Percentiles rank a stretch among this genome's conserved stretches.
Conservation (phyloP, 2,888 invertebrate species). For the Chalcosyrphus nemorum region DNA sequence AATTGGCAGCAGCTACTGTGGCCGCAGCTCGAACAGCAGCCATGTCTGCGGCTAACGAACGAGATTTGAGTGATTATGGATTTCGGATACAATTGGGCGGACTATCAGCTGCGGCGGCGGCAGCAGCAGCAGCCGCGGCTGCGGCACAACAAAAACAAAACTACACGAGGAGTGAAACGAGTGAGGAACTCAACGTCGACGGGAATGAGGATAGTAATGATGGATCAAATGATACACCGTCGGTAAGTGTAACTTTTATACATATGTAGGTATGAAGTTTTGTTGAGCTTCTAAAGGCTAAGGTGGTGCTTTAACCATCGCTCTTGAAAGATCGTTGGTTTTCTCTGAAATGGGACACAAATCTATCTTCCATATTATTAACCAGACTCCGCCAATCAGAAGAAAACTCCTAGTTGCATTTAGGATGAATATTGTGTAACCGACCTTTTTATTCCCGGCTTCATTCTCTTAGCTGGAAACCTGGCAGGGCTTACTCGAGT, state of each 20-base stretch:
- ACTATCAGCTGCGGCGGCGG: slow-evolving; percentile 80
- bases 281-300: too few relatives aligned
- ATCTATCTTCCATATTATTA: too few relatives aligned
- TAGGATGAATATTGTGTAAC: too few relatives aligned
- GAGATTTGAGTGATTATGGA: slow-evolving; percentile 81
- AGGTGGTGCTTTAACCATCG: too few relatives aligned
- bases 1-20: slow-evolving; percentile 80
- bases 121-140: slow-evolving; percentile 80
- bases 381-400: too few relatives aligned
- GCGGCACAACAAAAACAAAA: slow-evolving; percentile 74
- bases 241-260: slow-evolving; percentile 81
- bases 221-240: slow-evolving; percentile 81
- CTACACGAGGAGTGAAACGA: slow-evolving; percentile 82
- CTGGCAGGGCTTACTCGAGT: too few relatives aligned
- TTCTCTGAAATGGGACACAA: too few relatives aligned
- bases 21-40: slow-evolving; percentile 76
- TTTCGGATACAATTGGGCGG: slow-evolving; percentile 82
- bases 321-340: too few relatives aligned
- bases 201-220: slow-evolving; percentile 82
- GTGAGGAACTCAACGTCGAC: slow-evolving; percentile 82
- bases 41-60: slow-evolving; percentile 69
- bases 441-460: too few relatives aligned
- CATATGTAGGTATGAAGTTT: too few relatives aligned
- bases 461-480: too few relatives aligned
- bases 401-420: too few relatives aligned